These are phyloP conservation scores for Ellobium chinense DNA, from an alignment of 2,888 invertebrate genomes.

Conservation along the genomic window DNA sequence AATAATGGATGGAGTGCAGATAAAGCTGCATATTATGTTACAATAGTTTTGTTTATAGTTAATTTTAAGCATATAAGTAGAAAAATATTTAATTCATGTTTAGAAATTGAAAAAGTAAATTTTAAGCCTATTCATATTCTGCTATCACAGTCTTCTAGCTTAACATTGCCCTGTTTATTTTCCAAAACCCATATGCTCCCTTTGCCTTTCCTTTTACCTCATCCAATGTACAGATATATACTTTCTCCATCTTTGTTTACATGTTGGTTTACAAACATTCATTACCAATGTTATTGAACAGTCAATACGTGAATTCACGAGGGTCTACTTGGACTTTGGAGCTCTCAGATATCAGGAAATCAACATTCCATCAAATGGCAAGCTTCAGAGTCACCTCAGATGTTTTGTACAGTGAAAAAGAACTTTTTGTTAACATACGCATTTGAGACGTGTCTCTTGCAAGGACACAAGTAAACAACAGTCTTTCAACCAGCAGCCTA, in stretches of 20 bases:
- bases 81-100: no score
- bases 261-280: neutral
- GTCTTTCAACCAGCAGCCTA: slow-evolving; percentile 31
- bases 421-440: neutral
- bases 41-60: no score
- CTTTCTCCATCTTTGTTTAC: neutral
- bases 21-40: no score
- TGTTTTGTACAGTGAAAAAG: neutral
- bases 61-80: no score
- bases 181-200: no score
- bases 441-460: neutral
- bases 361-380: slow-evolving; percentile 23
- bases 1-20: no score
- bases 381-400: neutral
- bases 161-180: no score
- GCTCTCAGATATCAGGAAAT: neutral
- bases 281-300: no score
- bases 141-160: no score
- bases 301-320: no score
- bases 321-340: neutral
- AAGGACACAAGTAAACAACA: slow-evolving; percentile 9
- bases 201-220: neutral
- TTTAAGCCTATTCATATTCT: no score
- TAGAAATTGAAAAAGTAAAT: no score
- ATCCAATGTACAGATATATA: neutral